A percentile compares a stretch with the other conserved stretches of the same genome.
phyloP scores from a whole-genome alignment of 2,113 vertebrate species.

The Dinomys branickii region DNA sequence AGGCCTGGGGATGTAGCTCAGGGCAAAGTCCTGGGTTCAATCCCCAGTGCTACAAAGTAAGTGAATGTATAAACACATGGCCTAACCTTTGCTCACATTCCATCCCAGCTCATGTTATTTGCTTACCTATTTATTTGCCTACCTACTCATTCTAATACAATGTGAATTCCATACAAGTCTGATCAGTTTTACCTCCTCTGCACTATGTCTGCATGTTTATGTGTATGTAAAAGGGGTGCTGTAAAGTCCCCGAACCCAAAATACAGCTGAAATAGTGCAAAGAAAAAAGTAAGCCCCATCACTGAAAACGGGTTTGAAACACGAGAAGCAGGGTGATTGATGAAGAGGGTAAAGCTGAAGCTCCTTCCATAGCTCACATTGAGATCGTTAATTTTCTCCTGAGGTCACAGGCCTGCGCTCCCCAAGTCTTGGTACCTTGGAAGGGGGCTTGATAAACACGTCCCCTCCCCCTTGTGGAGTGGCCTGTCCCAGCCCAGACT shows the following conservation, averaged over 20 bases:
- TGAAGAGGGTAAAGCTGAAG: neutral
- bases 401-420: neutral
- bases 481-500: neutral
- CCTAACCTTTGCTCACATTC: neutral
- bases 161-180: neutral
- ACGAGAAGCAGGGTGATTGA: neutral
- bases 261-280: neutral
- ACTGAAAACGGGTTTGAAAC: constrained; percentile 20
- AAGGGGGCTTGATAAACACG: neutral
- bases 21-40: neutral
- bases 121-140: neutral
- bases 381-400: neutral
- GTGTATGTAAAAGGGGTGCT: neutral
- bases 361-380: neutral
- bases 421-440: neutral
- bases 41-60: neutral
- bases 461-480: neutral
- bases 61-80: neutral
- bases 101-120: neutral
- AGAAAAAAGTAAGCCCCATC: neutral
- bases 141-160: neutral
- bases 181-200: neutral
- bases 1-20: neutral
- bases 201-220: neutral
- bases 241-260: neutral